Percentiles rank a stretch among this genome's conserved stretches.
Conservation (phyloP, 2,888 invertebrate genomes). For the Dendrolimus pini region DNA sequence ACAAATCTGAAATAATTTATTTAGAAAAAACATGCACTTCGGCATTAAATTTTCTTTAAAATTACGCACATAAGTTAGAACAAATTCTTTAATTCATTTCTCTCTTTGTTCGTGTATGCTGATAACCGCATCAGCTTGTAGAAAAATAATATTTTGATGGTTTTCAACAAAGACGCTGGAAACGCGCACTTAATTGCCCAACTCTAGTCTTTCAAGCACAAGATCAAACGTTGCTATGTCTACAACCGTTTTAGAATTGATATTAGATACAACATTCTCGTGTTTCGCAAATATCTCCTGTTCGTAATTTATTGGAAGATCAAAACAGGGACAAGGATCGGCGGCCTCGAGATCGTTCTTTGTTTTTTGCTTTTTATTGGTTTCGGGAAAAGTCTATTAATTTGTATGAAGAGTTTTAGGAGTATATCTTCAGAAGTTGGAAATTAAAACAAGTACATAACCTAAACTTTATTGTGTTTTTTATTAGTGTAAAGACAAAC, state of each 20-base stretch:
- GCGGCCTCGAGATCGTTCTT: neutral
- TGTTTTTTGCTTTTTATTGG: neutral
- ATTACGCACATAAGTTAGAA: too few relatives aligned
- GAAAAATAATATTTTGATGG: too few relatives aligned
- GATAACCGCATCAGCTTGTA: too few relatives aligned
- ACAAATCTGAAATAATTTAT: too few relatives aligned
- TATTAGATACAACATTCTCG: slow-evolving; percentile 40
- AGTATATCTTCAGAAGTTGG: neutral
- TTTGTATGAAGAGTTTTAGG: neutral
- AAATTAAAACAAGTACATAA: too few relatives aligned
- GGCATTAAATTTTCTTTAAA: too few relatives aligned
- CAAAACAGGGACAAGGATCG: slow-evolving; percentile 9
- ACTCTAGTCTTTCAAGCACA: slow-evolving; percentile 7
- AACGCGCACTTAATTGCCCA: neutral
- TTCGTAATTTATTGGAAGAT: slow-evolving; percentile 43
- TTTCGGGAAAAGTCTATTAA: neutral
- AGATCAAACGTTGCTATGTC: slow-evolving; percentile 63
- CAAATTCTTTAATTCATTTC: too few relatives aligned
- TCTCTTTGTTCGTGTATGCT: too few relatives aligned
- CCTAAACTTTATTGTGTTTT: too few relatives aligned
- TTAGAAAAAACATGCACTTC: too few relatives aligned
- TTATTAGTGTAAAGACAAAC: too few relatives aligned
- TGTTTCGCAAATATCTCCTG: slow-evolving; percentile 34
- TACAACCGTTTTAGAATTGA: slow-evolving; percentile 40
- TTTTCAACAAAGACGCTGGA: too few relatives aligned